phyloP scores from a whole-genome alignment of 2,888 invertebrate genomes.

The Tetranychus piercei region DNA sequence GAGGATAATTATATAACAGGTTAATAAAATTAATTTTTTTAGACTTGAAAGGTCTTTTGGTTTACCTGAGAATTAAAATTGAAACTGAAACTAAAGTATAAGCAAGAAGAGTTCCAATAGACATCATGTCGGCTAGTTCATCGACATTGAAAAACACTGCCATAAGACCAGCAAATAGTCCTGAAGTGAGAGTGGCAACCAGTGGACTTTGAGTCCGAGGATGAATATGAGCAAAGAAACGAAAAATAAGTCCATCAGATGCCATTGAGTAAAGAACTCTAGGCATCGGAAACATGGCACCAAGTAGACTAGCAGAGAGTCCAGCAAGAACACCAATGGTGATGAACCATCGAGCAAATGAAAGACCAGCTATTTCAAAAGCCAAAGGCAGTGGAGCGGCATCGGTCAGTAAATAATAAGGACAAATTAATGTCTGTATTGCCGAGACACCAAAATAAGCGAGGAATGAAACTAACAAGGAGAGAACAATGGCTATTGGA shows the following conservation, averaged over 20 bases:
- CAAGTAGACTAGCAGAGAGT: constrained; percentile 78
- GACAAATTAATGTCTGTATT: constrained; percentile 81
- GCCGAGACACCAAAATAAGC: constrained; percentile 81
- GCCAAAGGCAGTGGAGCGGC: constrained; percentile 51
- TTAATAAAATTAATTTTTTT: too few species aligned
- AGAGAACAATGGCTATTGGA: constrained; percentile 68
- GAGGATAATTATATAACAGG: too few species aligned
- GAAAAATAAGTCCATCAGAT: constrained; percentile 69
- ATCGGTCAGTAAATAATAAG: constrained; percentile 58
- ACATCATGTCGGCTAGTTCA: constrained; percentile 36
- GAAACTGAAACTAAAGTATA: constrained; percentile 36
- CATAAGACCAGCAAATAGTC: constrained; percentile 35
- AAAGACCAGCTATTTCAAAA: constrained; percentile 52
- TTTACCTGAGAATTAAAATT: constrained; percentile 31
- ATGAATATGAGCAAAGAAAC: constrained; percentile 33
- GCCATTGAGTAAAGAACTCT: constrained; percentile 63
- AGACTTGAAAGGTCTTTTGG: background rate
- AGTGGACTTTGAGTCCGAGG: constrained; percentile 36
- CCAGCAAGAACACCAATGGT: constrained; percentile 80
- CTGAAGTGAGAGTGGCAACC: constrained; percentile 35
- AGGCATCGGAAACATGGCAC: constrained; percentile 33
- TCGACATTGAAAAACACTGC: constrained; percentile 33
- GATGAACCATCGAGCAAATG: constrained; percentile 59
- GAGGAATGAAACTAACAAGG: constrained; percentile 59
- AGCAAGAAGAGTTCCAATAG: constrained; percentile 34